Conservation (phyloP, 1,140 invertebrate species). For the Polyergus mexicanus region DNA sequence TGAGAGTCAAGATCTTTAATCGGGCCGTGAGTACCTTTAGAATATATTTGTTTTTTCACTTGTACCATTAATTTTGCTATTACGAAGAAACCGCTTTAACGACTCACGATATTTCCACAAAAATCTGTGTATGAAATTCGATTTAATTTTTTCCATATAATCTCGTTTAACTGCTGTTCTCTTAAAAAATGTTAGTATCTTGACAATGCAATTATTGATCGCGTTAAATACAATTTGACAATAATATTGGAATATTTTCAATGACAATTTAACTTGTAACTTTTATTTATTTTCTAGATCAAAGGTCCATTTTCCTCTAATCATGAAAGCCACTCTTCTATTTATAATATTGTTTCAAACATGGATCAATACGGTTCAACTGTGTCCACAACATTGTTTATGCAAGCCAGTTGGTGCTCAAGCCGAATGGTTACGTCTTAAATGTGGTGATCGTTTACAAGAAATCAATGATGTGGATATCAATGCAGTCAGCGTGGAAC, state of each 20-base stretch:
- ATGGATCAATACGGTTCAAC: constrained; percentile 69
- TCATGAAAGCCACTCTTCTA: constrained; percentile 77
- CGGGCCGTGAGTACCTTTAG: constrained; percentile 33
- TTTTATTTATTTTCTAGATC: constrained; percentile 29
- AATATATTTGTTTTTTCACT: too few species aligned
- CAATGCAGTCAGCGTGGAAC: constrained; percentile 79
- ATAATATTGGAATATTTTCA: background rate
- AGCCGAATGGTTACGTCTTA: constrained; percentile 82
- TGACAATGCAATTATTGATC: background rate
- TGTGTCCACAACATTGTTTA: constrained; percentile 80
- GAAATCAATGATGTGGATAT: constrained; percentile 82
- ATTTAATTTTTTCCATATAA: background rate
- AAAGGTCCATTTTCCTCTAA: constrained; percentile 49
- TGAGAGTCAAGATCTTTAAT: constrained; percentile 26
- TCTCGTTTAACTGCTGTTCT: background rate
- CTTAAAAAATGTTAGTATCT: background rate
- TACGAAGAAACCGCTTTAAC: background rate
- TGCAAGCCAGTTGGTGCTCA: constrained; percentile 83
- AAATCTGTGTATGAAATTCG: background rate
- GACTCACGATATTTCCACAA: background rate
- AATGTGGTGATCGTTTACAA: constrained; percentile 80
- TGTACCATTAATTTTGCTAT: background rate
- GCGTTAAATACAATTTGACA: background rate
- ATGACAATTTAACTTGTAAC: background rate
- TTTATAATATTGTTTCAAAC: constrained; percentile 78